Conservation (phyloP, 1,140 invertebrate species). For the Drosophila micromelanica region DNA sequence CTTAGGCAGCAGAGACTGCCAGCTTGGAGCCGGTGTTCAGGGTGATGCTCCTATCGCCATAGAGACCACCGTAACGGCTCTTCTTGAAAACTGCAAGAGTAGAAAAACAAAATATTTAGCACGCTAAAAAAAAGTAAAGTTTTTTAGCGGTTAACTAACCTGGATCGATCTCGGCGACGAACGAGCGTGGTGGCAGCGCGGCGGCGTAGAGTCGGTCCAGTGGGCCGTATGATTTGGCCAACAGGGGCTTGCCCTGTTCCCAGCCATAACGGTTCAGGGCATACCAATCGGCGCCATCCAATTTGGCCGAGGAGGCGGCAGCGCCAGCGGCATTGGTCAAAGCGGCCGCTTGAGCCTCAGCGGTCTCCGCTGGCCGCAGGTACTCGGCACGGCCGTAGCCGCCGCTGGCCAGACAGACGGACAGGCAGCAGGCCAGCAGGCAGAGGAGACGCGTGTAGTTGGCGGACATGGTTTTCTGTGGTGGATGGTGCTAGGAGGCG, state of each 20-base stretch:
- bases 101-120: slow-evolving; percentile 9
- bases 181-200: slow-evolving; percentile 73
- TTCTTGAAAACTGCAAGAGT: slow-evolving; percentile 60
- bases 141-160: slow-evolving; percentile 70
- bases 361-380: slow-evolving; percentile 54
- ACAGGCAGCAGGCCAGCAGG: slow-evolving; percentile 67
- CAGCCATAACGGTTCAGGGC: slow-evolving; percentile 71
- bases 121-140: no score
- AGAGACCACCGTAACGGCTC: slow-evolving; percentile 61
- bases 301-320: slow-evolving; percentile 71
- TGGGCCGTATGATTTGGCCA: slow-evolving; percentile 61
- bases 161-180: slow-evolving; percentile 78
- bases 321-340: slow-evolving; percentile 74
- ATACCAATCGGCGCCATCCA: slow-evolving; percentile 61
- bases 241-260: slow-evolving; percentile 71
- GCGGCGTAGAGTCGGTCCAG: slow-evolving; percentile 72
- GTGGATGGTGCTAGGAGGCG: slow-evolving; percentile 59
- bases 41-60: slow-evolving; percentile 44
- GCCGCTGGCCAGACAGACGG: slow-evolving; percentile 39
- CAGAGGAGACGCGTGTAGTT: slow-evolving; percentile 61
- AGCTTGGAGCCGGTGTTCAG: slow-evolving; percentile 61
- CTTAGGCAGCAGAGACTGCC: slow-evolving; percentile 60
- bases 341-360: slow-evolving; percentile 74
- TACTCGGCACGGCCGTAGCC: slow-evolving; percentile 42
- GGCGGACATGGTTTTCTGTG: slow-evolving; percentile 53